Evolutionary conservation across 2,888 invertebrate species (phyloP).

Genomic region (Diogma glabrata): DNA sequence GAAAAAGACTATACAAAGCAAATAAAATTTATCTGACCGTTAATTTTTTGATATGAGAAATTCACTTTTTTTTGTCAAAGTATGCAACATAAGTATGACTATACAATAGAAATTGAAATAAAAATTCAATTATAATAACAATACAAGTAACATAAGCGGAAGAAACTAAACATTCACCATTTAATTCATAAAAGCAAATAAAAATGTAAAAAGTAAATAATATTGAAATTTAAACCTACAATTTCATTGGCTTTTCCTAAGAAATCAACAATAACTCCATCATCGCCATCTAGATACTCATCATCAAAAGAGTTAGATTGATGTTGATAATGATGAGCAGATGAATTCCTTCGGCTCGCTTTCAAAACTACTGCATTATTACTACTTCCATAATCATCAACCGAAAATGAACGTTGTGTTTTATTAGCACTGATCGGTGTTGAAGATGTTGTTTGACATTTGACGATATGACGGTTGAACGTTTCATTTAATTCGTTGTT

Average conservation of each 20-base stretch:
- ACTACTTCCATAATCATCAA: neutral
- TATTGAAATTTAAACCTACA: constrained; percentile 26
- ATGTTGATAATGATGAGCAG: constrained; percentile 13
- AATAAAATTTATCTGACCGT: too few relatives aligned
- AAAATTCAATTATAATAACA: too few relatives aligned
- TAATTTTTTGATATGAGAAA: too few relatives aligned
- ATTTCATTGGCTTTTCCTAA: constrained; percentile 31
- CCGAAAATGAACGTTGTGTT: neutral
- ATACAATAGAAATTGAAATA: too few relatives aligned
- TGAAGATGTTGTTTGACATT: neutral
- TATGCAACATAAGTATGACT: too few relatives aligned
- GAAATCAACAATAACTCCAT: constrained; percentile 29
- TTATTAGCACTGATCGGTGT: constrained; percentile 4
- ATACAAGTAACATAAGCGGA: too few relatives aligned
- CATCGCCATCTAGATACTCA: constrained; percentile 18
- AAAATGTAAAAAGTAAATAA: too few relatives aligned
- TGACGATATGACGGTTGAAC: neutral
- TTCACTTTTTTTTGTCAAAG: too few relatives aligned
- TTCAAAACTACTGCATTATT: neutral
- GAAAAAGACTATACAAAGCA: too few relatives aligned
- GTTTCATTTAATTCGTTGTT: constrained; percentile 2
- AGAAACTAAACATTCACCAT: too few relatives aligned
- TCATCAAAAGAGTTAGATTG: constrained; percentile 22
- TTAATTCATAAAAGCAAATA: too few relatives aligned
- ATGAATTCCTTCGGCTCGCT: neutral